Evolutionary conservation across 1,140 invertebrate genomes (phyloP), one percentile per base, ranked within the genome.

Genomic region (Aphis gossypii): DNA sequence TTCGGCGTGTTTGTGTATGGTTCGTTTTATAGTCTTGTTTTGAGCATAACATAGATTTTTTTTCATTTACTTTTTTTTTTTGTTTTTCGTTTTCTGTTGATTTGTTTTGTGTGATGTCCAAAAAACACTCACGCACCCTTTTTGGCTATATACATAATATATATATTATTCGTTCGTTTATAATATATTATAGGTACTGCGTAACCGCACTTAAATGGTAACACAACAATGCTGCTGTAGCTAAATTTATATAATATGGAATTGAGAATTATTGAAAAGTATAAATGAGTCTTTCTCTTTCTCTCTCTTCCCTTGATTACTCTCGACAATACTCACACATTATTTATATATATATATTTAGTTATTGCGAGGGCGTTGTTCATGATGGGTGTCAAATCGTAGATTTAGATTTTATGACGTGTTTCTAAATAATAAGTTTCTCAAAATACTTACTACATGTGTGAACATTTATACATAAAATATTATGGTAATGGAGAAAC

Each of bases 11-110:
- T 38, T 60, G 54, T 76, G 30, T 30, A 6, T 41, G 3, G 38
- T 56, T 76, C 30, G 18, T 90, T 90, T 90, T 90, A 30, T 41
- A 18, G 54, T 60, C 38, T 90, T 60, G 51, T 60, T 90, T 90
- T 60, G 20, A 25, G 35, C 51, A 21, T 14, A n/a, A 21, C n/a
- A n/a, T 48, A 25, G n/a, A 18, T 60, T 60, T 90, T 90, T 38
- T 60, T 51, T 46, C 38, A 41, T 41, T 54, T 20, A 8, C 21
- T 35, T n/a, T 87, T 30, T 46, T 44, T 87, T 46, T 18, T 89
- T 54, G 23, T 46, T 82, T 35, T 35, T 41, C 3, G 48, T 51
- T 51, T 83, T 38, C 7, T 83, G 6, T 38, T 41, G 21, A 41
- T 83, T 84, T 44, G 38, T 84, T 84, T 38, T 41, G 38, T 54